Evolutionary conservation across 2,888 invertebrate genomes (phyloP).

Genomic region (Calameuta idolon): DNA sequence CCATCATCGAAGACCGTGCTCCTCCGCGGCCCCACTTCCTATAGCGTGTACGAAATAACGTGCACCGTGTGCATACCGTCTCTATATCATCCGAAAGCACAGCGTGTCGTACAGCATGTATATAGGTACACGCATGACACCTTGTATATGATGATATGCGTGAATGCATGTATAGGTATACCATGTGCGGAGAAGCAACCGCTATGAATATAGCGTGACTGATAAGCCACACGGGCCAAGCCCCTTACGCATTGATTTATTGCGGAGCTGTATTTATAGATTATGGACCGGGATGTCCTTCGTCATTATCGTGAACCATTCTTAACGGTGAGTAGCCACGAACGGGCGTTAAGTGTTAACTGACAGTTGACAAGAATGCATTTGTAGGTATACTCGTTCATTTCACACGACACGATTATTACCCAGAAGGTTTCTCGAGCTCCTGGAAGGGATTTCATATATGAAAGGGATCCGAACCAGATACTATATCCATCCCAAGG

Average conservation of each 20-base stretch:
- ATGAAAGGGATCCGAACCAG: background rate
- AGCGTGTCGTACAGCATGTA: background rate
- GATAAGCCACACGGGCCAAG: conserved; percentile 38
- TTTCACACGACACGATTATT: background rate
- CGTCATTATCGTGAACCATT: conserved; percentile 28
- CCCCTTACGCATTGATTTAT: background rate
- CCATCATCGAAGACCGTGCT: background rate
- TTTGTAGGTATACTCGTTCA: background rate
- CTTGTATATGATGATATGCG: background rate
- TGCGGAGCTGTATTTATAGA: conserved; percentile 26
- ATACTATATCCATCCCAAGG: background rate
- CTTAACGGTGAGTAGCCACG: conserved; percentile 3
- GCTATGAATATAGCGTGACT: conserved; percentile 35
- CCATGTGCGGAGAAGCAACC: background rate
- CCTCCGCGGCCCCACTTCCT: background rate
- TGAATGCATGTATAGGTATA: background rate
- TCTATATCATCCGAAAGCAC: background rate
- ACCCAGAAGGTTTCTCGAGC: background rate
- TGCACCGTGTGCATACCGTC: background rate
- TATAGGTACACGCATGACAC: background rate
- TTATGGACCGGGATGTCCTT: conserved; percentile 29
- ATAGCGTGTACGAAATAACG: background rate
- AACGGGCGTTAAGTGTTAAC: conserved; percentile 3
- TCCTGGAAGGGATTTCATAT: background rate
- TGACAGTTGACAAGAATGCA: background rate